Evolutionary conservation across 2,113 vertebrate genomes (phyloP), one percentile per base, ranked within the genome.

Genomic region (Monopterus albus): DNA sequence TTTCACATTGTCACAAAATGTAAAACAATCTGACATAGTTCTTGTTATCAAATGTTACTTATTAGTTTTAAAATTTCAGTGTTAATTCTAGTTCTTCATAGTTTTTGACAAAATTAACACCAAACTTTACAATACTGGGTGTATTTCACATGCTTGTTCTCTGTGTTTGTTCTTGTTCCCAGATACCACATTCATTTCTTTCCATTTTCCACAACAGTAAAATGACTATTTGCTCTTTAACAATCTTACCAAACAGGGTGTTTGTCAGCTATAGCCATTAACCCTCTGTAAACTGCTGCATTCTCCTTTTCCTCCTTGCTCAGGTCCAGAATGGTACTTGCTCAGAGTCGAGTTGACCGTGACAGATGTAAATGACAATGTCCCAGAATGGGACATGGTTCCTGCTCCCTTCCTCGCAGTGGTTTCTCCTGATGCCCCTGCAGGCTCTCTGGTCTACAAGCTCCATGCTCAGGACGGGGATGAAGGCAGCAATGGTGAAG

Each of bases 311-410:
- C 28, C 11, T 39, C 11, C 11, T 6, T 35, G 28, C 23, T 5
- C 75, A 96, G 96, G 95, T 81, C 85, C 83, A 14, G 94, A 95
- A 50, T 95, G 94, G 95, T 96, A 96, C 88, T 52, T 94, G 78
- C 75, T 95, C 53, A 85, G 89, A 15, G 78, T 96, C 81, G 91
- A 92, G 13, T 49, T 96, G 20, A 95, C 93, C 4, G 94, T 95
- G 82, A 92, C 91, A 0, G 96, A 96, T 0, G 93, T 96, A 17
- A 97, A 97, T 4, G 95, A 97, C 85, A 96, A 95, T 0, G 72
- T 89, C 5, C 95, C 96, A 1, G 90, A 94, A 17, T 96, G 96
- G 96, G 86, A 68, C 68, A 96, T 96, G 95, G 87, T 93, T 42
- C 95, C 95, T 1, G 92, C 89, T 12, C 95, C 95, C 0, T 96